These are phyloP conservation scores for Zosterops lateralis DNA, from an alignment of 2,113 vertebrate genomes.

Conservation along the genomic window DNA sequence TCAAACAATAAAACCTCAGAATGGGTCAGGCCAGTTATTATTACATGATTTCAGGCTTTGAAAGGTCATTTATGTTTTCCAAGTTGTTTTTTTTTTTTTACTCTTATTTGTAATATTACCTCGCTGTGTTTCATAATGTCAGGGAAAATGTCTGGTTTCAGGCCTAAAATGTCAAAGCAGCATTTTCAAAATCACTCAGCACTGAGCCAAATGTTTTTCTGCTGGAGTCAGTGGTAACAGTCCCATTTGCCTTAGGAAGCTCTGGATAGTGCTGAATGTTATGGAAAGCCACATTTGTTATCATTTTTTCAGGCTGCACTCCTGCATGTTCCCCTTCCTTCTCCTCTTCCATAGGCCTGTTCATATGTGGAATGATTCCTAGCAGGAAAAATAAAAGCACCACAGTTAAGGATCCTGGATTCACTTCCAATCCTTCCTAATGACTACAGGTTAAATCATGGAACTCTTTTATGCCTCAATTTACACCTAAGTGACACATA, in stretches of 20 bases:
- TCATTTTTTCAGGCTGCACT: background rate
- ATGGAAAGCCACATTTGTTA: background rate
- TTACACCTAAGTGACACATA: background rate
- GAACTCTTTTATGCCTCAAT: background rate
- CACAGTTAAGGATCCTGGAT: background rate
- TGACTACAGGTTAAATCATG: background rate
- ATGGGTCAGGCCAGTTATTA: slow-evolving; percentile 49
- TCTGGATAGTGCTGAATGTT: background rate
- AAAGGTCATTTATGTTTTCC: slow-evolving; percentile 68
- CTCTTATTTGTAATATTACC: slow-evolving; percentile 60
- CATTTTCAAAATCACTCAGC: slow-evolving; percentile 48
- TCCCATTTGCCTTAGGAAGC: background rate
- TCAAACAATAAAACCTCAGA: slow-evolving; percentile 46
- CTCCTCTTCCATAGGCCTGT: background rate
- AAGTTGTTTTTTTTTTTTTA: slow-evolving; percentile 47
- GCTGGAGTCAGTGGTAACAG: background rate
- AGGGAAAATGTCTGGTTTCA: slow-evolving; percentile 63
- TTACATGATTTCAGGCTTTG: slow-evolving; percentile 55
- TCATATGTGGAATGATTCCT: background rate
- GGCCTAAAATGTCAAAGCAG: slow-evolving; percentile 64
- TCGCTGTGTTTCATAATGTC: slow-evolving; percentile 60
- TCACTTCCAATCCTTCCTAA: background rate
- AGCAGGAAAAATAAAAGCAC: background rate
- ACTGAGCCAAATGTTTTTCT: slow-evolving; percentile 12
- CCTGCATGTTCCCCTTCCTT: background rate